A percentile compares a stretch with the other conserved stretches of the same genome.
phyloP scores from a whole-genome alignment of 2,113 vertebrate genomes.

The Pithys albifrons region DNA sequence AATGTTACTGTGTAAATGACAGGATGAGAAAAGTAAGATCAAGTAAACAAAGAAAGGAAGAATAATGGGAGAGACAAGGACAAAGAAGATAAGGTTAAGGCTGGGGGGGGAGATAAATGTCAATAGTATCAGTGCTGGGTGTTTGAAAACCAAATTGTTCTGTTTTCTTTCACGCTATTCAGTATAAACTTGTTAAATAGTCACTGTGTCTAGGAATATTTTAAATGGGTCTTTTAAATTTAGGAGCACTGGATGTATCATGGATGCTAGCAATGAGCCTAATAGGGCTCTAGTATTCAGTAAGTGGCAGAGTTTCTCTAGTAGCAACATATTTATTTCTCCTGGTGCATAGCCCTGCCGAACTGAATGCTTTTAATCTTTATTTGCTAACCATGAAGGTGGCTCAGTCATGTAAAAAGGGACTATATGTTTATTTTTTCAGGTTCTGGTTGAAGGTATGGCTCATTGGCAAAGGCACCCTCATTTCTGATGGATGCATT shows the following conservation, averaged over 20 bases:
- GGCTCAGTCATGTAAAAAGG: background rate
- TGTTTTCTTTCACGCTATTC: slow-evolving; percentile 36
- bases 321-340: background rate
- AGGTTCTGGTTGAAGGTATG: background rate
- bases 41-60: slow-evolving; percentile 59
- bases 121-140: slow-evolving; percentile 38
- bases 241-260: slow-evolving; percentile 11
- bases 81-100: slow-evolving; percentile 55
- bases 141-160: slow-evolving; percentile 44
- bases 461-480: background rate
- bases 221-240: slow-evolving; percentile 43
- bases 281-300: background rate
- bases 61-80: slow-evolving; percentile 33
- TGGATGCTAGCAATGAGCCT: background rate
- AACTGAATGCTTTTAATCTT: background rate
- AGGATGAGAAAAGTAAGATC: slow-evolving; percentile 57
- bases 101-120: slow-evolving; percentile 24
- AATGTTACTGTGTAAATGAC: slow-evolving; percentile 71
- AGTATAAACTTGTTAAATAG: slow-evolving; percentile 66
- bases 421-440: background rate
- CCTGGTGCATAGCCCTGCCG: background rate
- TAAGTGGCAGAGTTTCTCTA: slow-evolving; percentile 13
- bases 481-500: background rate
- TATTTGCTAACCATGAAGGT: slow-evolving; percentile 18
- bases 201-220: slow-evolving; percentile 46